A percentile compares a stretch with the other conserved stretches of the same genome.
phyloP scores from a whole-genome alignment of 1,140 invertebrate species.

The Choristoneura fumiferana region DNA sequence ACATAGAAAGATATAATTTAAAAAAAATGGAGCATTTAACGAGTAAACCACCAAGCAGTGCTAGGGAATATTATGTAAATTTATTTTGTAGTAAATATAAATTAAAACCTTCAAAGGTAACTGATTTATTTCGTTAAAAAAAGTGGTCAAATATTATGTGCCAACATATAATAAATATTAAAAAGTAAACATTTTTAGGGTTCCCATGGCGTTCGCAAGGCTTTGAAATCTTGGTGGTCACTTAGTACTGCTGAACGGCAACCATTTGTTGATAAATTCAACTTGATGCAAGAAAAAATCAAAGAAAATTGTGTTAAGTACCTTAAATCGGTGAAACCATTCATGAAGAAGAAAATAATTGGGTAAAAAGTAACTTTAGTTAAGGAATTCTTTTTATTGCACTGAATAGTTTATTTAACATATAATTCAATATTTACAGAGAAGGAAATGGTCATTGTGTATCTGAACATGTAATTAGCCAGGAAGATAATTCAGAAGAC shows the following conservation, averaged over 20 bases:
- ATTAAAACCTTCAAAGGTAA: background rate
- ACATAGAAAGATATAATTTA: too few relatives aligned
- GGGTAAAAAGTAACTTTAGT: background rate
- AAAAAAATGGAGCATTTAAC: too few relatives aligned
- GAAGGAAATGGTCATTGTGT: too few relatives aligned
- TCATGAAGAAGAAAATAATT: constrained; percentile 36
- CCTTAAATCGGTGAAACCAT: constrained; percentile 38
- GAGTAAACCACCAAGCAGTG: constrained; percentile 25
- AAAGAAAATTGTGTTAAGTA: constrained; percentile 35
- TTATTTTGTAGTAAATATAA: constrained; percentile 40
- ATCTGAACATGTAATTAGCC: too few relatives aligned
- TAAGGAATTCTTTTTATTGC: too few relatives aligned
- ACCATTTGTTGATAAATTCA: constrained; percentile 35
- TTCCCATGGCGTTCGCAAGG: constrained; percentile 10
- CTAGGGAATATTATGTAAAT: constrained; percentile 40
- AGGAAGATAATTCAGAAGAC: too few relatives aligned
- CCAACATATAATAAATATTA: background rate
- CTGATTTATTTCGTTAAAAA: too few relatives aligned
- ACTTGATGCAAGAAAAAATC: constrained; percentile 30
- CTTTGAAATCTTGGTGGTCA: constrained; percentile 48
- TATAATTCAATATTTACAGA: too few relatives aligned
- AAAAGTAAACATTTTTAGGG: background rate
- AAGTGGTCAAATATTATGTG: too few relatives aligned
- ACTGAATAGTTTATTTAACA: too few relatives aligned
- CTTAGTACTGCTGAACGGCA: constrained; percentile 41